A percentile compares a stretch with the other conserved stretches of the same genome.
Conservation (phyloP, 2,888 invertebrate genomes). For the Pollenia amentaria region DNA sequence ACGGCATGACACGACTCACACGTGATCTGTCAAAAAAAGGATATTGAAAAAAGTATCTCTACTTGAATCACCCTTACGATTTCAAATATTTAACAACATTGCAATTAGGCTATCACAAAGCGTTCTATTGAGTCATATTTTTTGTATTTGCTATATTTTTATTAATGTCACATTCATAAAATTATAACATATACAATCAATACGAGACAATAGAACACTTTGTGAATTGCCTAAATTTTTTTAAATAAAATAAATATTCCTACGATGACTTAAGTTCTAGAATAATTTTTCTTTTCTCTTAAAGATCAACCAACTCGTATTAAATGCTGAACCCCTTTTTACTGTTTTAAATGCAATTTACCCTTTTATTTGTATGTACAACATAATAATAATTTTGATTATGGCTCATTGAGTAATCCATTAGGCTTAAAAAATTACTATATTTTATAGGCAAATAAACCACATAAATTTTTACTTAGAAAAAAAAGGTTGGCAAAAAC, state of each 20-base stretch:
- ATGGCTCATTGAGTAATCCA: slow-evolving; percentile 71
- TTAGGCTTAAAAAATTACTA: slow-evolving; percentile 67
- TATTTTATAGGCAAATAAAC: slow-evolving; percentile 48
- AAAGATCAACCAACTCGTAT: not conserved
- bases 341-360: slow-evolving; percentile 51
- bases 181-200: too few species aligned
- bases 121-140: not conserved
- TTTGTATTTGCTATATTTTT: too few species aligned
- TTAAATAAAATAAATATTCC: not conserved
- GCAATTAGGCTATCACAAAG: too few species aligned
- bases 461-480: slow-evolving; percentile 23
- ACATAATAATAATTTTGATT: slow-evolving; percentile 62
- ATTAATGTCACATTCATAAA: too few species aligned
- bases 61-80: too few species aligned
- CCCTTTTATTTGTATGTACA: slow-evolving; percentile 56
- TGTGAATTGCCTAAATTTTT: too few species aligned
- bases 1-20: too few species aligned
- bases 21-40: too few species aligned
- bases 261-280: not conserved
- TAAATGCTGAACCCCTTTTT: slow-evolving; percentile 42
- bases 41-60: too few species aligned
- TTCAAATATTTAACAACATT: too few species aligned
- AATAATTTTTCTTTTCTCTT: not conserved
- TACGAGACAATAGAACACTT: too few species aligned
- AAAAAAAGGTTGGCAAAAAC: not conserved